Evolutionary conservation across 2,888 invertebrate species (phyloP), one percentile per base, ranked within the genome.

Genomic region (Dicyrtomina minuta): DNA sequence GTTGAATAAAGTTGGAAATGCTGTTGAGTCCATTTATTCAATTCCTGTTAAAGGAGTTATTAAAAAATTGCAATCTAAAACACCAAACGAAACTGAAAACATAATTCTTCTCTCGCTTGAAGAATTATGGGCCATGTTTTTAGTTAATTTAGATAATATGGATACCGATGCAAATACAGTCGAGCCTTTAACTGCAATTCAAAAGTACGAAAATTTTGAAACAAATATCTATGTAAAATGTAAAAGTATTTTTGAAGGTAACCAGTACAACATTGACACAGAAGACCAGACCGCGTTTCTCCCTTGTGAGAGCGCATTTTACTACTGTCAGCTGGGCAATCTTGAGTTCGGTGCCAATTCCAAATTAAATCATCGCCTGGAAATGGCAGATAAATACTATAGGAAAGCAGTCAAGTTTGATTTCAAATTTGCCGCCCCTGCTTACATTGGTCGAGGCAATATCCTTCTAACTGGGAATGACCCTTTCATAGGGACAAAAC

Each of bases 151-250:
- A n/a, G n/a, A 26, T 15, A 51, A 55, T 39, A 3, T 72, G 0
- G 72, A 72, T 49, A n/a, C n/a, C n/a, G 72, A 72, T 20, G 53
- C 60, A 1, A 20, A 12, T 6, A 70, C 65, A 15, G 15, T 17
- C 4, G 2, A 20, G 0, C 13, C 27, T 8, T 17, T 15, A 15
- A 65, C 68, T 3, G n/a, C 8, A 43, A 13, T 3, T 4, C 2
- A 44, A 66, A 20, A 33, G 33, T 41, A n/a, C n/a, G n/a, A n/a
- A n/a, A n/a, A n/a, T n/a, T n/a, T n/a, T n/a, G n/a, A n/a, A n/a
- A n/a, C n/a, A n/a, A n/a, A n/a, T n/a, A n/a, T n/a, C n/a, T n/a
- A n/a, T n/a, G n/a, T n/a, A n/a, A n/a, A n/a, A n/a, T 12, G 49
- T 15, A 15, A 17, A 53, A 22, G 12, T 17, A 8, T 15, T 43